phyloP scores from a whole-genome alignment of 2,888 invertebrate species.

The Drosophila barbarae region DNA sequence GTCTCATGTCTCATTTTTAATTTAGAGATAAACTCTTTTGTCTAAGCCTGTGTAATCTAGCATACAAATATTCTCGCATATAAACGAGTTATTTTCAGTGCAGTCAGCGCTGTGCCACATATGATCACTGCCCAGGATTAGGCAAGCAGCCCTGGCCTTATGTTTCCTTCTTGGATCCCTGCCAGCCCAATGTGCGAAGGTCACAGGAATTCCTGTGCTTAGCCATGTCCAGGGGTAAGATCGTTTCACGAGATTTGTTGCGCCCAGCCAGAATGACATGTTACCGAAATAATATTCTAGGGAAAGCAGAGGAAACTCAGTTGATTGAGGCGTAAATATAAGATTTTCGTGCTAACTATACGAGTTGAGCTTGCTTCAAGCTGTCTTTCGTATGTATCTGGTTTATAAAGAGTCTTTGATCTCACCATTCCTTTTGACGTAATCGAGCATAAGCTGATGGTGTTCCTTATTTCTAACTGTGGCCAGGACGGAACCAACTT shows the following conservation, averaged over 20 bases:
- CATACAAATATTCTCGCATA: slow-evolving; percentile 49
- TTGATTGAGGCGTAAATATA: no score
- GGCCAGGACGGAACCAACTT: slow-evolving; percentile 45
- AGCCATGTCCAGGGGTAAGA: slow-evolving; percentile 50
- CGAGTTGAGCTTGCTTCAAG: no score
- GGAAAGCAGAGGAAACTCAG: neutral
- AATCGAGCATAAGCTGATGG: slow-evolving; percentile 35
- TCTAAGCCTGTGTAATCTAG: slow-evolving; percentile 11
- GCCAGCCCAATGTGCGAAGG: slow-evolving; percentile 46
- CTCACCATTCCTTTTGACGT: slow-evolving; percentile 33
- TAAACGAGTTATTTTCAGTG: slow-evolving; percentile 39
- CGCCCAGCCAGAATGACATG: slow-evolving; percentile 55
- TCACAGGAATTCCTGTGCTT: slow-evolving; percentile 42
- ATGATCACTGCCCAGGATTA: slow-evolving; percentile 35
- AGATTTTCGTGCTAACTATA: no score
- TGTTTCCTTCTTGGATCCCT: slow-evolving; percentile 36
- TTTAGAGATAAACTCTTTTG: slow-evolving; percentile 19
- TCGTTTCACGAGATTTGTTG: slow-evolving; percentile 41
- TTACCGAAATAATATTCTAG: slow-evolving; percentile 31
- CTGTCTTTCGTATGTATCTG: neutral
- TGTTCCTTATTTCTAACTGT: slow-evolving; percentile 40
- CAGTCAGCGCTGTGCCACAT: slow-evolving; percentile 54
- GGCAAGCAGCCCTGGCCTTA: slow-evolving; percentile 27
- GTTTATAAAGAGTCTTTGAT: neutral
- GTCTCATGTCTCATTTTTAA: no score